Conservation (phyloP, 1,140 invertebrate species). For the Andricus grossulariae region DNA sequence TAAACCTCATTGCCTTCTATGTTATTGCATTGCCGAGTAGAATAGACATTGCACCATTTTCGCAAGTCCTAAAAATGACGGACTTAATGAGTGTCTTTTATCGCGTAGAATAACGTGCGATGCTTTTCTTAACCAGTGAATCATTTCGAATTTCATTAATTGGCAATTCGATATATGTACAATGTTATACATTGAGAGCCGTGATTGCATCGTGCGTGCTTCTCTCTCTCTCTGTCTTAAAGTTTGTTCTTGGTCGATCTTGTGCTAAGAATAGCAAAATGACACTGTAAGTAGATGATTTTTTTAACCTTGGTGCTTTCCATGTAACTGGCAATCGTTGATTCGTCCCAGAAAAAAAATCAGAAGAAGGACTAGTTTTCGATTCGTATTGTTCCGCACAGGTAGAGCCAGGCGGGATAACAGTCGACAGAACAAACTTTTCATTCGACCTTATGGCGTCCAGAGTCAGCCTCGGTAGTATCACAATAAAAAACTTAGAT, state of each 20-base stretch:
- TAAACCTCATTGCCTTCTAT: conserved; percentile 2
- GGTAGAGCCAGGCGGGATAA: conserved; percentile 40
- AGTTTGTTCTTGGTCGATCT: no score
- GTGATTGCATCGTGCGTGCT: no score
- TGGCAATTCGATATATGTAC: background rate
- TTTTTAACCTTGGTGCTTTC: conserved; percentile 16
- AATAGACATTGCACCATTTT: conserved; percentile 51
- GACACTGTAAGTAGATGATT: conserved; percentile 37
- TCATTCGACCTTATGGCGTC: conserved; percentile 28
- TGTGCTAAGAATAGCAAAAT: no score
- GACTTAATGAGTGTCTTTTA: conserved; percentile 21
- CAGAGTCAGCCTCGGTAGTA: conserved; percentile 57
- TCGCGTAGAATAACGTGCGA: conserved; percentile 31
- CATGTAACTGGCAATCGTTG: conserved; percentile 43
- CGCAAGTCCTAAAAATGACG: conserved; percentile 20
- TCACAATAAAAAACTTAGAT: conserved; percentile 78
- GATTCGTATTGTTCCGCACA: conserved; percentile 47
- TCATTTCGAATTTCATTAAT: background rate
- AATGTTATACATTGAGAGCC: no score
- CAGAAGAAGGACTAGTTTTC: conserved; percentile 53
- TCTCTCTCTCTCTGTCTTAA: no score
- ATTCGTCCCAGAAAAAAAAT: conserved; percentile 45
- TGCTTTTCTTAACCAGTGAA: background rate
- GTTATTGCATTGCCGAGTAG: conserved; percentile 26
- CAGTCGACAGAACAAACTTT: conserved; percentile 49